Conservation (phyloP, 2,888 invertebrate genomes). For the Rotaria socialis region DNA sequence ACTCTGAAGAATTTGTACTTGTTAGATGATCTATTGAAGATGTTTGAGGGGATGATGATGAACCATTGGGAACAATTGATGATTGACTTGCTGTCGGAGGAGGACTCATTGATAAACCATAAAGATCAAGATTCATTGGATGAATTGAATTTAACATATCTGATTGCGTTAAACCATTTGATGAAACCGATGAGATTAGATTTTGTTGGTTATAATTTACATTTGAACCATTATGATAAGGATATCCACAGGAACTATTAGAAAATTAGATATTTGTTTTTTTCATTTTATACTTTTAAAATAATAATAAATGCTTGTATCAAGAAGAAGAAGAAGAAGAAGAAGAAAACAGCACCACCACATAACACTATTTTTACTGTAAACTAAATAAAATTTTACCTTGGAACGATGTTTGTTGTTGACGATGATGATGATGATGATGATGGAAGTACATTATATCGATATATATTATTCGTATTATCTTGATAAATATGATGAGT, state of each 20-base stretch:
- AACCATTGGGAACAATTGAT: too few relatives aligned
- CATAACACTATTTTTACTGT: too few relatives aligned
- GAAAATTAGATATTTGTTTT: too few relatives aligned
- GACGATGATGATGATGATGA: neutral
- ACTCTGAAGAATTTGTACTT: neutral
- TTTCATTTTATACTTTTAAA: too few relatives aligned
- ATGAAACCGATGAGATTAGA: too few relatives aligned
- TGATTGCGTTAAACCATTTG: neutral
- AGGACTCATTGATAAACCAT: slow-evolving; percentile 25
- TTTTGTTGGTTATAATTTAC: neutral
- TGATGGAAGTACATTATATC: neutral
- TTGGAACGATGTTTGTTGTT: too few relatives aligned
- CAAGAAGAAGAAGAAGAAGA: too few relatives aligned
- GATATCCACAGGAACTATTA: neutral
- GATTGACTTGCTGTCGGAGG: neutral
- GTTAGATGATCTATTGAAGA: neutral
- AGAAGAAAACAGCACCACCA: too few relatives aligned
- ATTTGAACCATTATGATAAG: neutral
- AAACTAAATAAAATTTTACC: too few relatives aligned
- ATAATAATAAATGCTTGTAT: too few relatives aligned
- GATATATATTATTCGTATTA: neutral
- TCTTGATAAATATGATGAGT: neutral
- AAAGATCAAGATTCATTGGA: neutral
- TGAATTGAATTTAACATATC: neutral
- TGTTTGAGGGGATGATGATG: neutral